Evolutionary conservation across 2,113 vertebrate genomes (phyloP).

Genomic region (Atherinomorus stipes): DNA sequence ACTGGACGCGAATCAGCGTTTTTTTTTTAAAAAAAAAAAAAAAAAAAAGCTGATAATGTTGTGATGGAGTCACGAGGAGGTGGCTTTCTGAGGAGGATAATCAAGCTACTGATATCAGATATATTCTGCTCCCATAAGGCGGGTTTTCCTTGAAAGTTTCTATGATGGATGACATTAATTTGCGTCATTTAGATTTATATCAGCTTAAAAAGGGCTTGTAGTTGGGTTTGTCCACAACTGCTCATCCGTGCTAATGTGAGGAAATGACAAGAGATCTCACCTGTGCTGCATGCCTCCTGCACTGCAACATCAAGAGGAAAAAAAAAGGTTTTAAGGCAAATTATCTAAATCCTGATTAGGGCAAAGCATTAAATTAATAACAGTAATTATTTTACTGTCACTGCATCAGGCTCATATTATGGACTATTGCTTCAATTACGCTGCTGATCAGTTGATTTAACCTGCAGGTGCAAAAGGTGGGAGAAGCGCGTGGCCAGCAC

Average conservation of each 20-base stretch:
- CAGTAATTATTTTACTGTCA: conserved; percentile 49
- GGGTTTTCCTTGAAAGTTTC: no score
- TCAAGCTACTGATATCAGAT: neutral
- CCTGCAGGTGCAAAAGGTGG: conserved; percentile 41
- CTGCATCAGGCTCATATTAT: conserved; percentile 45
- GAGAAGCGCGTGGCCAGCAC: neutral
- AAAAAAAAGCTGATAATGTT: neutral
- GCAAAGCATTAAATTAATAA: conserved; percentile 42
- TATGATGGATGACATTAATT: conserved; percentile 47
- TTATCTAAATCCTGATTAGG: conserved; percentile 31
- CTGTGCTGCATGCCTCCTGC: conserved; percentile 6
- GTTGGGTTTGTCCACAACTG: conserved; percentile 38
- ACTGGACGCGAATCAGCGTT: neutral
- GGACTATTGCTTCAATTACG: conserved; percentile 51
- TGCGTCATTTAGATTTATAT: conserved; percentile 32
- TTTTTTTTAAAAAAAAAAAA: no score
- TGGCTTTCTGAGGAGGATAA: neutral
- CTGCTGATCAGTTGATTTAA: conserved; percentile 61
- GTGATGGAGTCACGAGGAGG: neutral
- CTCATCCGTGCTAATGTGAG: conserved; percentile 25
- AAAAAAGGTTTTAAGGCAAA: neutral
- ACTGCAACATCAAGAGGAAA: neutral
- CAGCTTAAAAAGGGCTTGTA: conserved; percentile 2
- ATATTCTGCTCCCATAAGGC: neutral
- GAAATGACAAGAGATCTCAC: conserved; percentile 20